Evolutionary conservation across 2,888 invertebrate species (phyloP), one percentile per base, ranked within the genome.

Genomic region (Acronicta aceris): DNA sequence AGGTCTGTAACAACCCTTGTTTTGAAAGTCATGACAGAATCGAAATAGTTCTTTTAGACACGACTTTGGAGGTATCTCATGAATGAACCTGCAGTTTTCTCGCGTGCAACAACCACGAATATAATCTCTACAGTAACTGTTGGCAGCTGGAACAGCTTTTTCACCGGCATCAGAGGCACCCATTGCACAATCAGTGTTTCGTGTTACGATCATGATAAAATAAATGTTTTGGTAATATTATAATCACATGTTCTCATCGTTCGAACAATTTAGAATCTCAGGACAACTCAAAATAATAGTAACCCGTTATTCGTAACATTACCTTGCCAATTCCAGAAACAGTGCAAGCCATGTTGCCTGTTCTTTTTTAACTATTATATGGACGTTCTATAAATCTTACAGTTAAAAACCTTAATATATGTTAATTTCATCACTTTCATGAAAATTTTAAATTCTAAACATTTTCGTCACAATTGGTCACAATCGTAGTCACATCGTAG

Each of bases 21-120:
- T 97, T 90, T 97, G 97, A 81, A 87, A 95, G 78, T 96, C 96
- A 79, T 95, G 95, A 76, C 96, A 96, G 78, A 96, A 95, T 41
- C 93, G 88, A 78, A 95, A 92, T 36, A 94, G 79, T 41, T 93
- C 93, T 63, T 92, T 92, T 10, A 94, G 74, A 58, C 71, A 85
- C 7, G 79, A 62, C 72, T 86, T 89, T 3, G 91, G 89, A 63
- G 94, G 92, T 58, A 88, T 81, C 79, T 93, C 90, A 64, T 95
- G 95, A 60, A 91, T 84, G 65, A 81, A 95, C 78, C 92, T 84
- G 73, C 95, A 95, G 76, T 95, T 96, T 62, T 96, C 97, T 64
- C 95, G 86, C 38, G 85, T 79, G 74, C 95, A 95, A 57, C 82
- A 88, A 65, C 95, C 95, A 59, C 95, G 90, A 66, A 95, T 89